Evolutionary conservation across 2,113 vertebrate genomes (phyloP), one percentile per base, ranked within the genome.

Genomic region (Spea bombifrons): DNA sequence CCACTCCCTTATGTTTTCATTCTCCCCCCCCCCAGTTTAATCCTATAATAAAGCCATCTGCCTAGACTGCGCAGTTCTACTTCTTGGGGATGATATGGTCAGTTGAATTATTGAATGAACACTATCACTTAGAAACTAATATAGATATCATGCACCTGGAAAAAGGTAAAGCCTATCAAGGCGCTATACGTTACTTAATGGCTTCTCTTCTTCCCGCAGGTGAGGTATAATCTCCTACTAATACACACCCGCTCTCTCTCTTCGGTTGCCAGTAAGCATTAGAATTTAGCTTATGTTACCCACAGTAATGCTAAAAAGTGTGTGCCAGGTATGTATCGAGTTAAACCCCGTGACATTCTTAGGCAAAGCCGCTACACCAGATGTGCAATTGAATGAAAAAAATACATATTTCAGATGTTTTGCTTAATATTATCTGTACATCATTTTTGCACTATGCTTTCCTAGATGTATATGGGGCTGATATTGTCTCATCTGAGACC

Each of bases 71-170:
- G 30, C 30, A 30, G 30, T 2, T 30, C 30, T 30, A 30, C 30
- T 30, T 30, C 30, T 30, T 30, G 30, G 30, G 1, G 30, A 30
- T 30, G 30, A 30, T 30, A 30, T 30, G 30, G 30, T 30, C 30
- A 30, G 30, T 30, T 30, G 30, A 30, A 30, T 30, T 1, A 30
- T 30, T 30, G 30, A 1, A 30, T 30, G 30, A 30, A 30, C 30
- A 1, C 30, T 30, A 30, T 30, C 30, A 30, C 30, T 1, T 30
- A 30, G 30, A 30, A 30, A 2, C 30, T 30, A 30, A 30, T 30
- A 30, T 30, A 30, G 8, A 64, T 67, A 71, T 78, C 71, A 78
- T 77, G 57, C 76, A 64, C 76, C 76, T 78, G 76, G 76, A 71
- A 78, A 46, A 45, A 71, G 52, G 67, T 8, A 9, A 13, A 78